A percentile compares a stretch with the other conserved stretches of the same genome.
Evolutionary conservation across 2,888 invertebrate species (phyloP).

Genomic region (Trypoxylon attenuatum): DNA sequence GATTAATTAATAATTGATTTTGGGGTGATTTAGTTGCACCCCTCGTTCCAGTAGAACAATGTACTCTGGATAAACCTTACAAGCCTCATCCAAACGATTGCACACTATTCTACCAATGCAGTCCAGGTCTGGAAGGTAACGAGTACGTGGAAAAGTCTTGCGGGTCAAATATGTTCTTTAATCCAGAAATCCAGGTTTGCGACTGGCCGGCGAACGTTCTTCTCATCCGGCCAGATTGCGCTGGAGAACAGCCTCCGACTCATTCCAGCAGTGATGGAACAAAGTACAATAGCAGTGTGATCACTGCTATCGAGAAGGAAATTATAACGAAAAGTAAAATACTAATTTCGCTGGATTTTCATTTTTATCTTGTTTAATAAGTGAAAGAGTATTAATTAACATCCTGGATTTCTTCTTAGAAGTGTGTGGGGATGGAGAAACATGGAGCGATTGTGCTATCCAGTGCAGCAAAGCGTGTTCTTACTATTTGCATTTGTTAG

Average conservation of each 20-base stretch:
- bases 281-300: neutral
- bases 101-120: constrained; percentile 82
- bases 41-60: constrained; percentile 19
- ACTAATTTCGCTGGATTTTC: neutral
- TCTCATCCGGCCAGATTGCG: constrained; percentile 79
- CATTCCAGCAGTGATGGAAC: constrained; percentile 12
- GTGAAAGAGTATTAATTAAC: neutral
- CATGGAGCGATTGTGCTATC: constrained; percentile 83
- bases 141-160: constrained; percentile 81
- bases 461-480: constrained; percentile 84
- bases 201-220: constrained; percentile 80
- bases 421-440: constrained; percentile 73
- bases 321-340: constrained; percentile 18
- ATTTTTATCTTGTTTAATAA: neutral
- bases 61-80: constrained; percentile 76
- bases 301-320: constrained; percentile 15
- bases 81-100: constrained; percentile 81
- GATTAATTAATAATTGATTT: neutral
- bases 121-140: constrained; percentile 72
- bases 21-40: no score
- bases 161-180: constrained; percentile 80
- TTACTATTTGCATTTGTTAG: constrained; percentile 76
- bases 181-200: constrained; percentile 79
- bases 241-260: constrained; percentile 47
- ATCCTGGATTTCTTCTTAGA: constrained; percentile 11